Percentiles rank a stretch among this genome's conserved stretches.
Conservation (phyloP, 1,140 invertebrate genomes). For the Caenorhabditis brenneri region DNA sequence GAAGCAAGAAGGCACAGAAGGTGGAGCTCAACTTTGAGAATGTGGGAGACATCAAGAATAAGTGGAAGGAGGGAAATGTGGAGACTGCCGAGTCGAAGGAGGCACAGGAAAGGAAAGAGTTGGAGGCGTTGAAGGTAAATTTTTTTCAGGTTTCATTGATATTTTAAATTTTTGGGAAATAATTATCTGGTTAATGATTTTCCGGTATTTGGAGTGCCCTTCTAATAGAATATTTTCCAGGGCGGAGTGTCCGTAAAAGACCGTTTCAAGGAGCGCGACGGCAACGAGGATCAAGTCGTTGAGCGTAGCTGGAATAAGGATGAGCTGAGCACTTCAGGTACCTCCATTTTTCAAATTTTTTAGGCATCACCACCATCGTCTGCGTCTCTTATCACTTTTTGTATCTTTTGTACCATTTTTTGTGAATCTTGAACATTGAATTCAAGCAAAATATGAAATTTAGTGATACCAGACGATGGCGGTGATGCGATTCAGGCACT, state of each 20-base stretch:
- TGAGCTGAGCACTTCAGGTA: conserved; percentile 57
- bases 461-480: conserved; percentile 40
- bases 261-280: conserved; percentile 54
- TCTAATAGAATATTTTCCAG: neutral
- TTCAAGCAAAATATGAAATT: neutral
- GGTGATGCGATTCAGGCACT: conserved; percentile 40
- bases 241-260: conserved; percentile 56
- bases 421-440: neutral
- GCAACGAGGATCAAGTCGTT: conserved; percentile 37
- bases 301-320: conserved; percentile 54
- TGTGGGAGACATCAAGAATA: too few species aligned
- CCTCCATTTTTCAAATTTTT: neutral
- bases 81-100: too few species aligned
- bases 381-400: conserved; percentile 3
- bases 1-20: conserved; percentile 47
- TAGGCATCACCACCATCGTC: conserved; percentile 15
- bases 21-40: too few species aligned
- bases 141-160: too few species aligned
- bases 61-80: too few species aligned
- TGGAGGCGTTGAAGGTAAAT: too few species aligned
- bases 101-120: too few species aligned
- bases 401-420: neutral
- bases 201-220: too few species aligned
- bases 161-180: too few species aligned
- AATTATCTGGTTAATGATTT: too few species aligned